A percentile compares a stretch with the other conserved stretches of the same genome.
These are phyloP conservation scores for Dicyrtoma fusca DNA, from an alignment of 2,888 invertebrate genomes.

Conservation along the genomic window DNA sequence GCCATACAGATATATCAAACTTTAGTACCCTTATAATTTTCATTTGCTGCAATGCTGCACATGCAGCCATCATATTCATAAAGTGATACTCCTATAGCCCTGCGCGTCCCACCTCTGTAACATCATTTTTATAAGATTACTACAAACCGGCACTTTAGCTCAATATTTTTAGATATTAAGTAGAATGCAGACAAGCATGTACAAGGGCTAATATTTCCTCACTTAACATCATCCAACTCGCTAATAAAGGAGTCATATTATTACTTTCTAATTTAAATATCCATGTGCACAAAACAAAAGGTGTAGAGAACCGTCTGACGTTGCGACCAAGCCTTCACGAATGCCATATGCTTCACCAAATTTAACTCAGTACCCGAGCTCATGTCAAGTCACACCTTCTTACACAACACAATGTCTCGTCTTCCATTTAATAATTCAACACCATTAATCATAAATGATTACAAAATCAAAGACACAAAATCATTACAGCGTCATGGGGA, in stretches of 20 bases:
- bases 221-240: no score
- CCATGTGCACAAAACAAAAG: neutral
- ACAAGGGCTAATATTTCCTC: no score
- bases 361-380: constrained; percentile 1
- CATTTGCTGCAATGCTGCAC: no score
- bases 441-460: constrained; percentile 38
- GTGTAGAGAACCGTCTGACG: constrained; percentile 3
- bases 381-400: constrained; percentile 35
- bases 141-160: no score
- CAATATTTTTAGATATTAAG: no score
- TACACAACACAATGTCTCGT: constrained; percentile 10
- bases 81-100: no score
- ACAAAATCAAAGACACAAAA: constrained; percentile 35
- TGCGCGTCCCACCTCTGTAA: no score
- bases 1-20: constrained; percentile 16
- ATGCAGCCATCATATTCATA: no score
- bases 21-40: neutral
- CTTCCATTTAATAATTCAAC: constrained; percentile 34
- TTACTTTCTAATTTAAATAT: constrained; percentile 17
- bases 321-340: neutral
- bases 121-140: no score
- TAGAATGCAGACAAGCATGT: no score
- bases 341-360: constrained; percentile 8
- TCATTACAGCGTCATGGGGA: constrained; percentile 24
- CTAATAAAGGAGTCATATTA: neutral